These are phyloP conservation scores for Melanophora roralis DNA, from an alignment of 2,888 invertebrate genomes.

Conservation along the genomic window DNA sequence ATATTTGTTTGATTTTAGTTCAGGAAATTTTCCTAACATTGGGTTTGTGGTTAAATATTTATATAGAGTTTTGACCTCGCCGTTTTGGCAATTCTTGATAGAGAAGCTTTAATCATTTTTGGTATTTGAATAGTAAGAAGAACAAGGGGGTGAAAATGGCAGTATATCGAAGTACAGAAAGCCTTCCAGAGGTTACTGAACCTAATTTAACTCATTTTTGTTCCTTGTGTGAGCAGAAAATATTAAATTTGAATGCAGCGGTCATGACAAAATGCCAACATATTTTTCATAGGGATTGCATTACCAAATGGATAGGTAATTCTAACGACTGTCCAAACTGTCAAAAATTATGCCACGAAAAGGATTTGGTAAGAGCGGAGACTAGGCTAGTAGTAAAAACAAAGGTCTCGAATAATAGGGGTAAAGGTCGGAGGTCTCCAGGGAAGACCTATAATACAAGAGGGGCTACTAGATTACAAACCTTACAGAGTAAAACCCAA, in stretches of 20 bases:
- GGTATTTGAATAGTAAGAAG: no score
- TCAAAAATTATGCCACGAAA: neutral
- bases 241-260: neutral
- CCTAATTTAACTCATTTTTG: neutral
- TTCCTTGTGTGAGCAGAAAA: neutral
- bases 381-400: neutral
- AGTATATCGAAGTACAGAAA: neutral
- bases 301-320: neutral
- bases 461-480: no score
- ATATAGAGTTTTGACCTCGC: no score
- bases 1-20: no score
- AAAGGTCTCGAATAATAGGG: no score
- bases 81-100: no score
- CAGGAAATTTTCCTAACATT: no score
- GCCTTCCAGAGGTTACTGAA: neutral
- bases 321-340: neutral
- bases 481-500: no score
- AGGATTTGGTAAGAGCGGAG: neutral
- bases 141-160: neutral
- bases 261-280: neutral
- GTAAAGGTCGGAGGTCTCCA: neutral
- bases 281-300: neutral
- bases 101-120: no score
- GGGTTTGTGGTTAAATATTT: no score
- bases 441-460: neutral